Base-by-base conservation (phyloP, 2,113 vertebrate genomes). In the Anolis sagrei region DNA sequence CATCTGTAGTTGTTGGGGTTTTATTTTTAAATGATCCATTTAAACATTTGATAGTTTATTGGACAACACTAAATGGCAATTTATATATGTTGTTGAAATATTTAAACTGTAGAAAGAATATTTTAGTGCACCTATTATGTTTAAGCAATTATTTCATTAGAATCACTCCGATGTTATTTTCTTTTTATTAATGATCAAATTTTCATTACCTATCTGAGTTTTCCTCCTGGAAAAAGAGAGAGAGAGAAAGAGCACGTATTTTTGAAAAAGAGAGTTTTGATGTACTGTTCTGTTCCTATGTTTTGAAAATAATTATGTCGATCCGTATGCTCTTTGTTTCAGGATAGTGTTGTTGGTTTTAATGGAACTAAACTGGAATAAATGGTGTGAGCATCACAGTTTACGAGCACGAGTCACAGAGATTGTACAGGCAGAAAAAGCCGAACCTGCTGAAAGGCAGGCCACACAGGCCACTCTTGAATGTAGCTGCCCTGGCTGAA, bases 161-260 rank as follows among this genome's bases (percentile, higher is more conserved):
- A 93, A 92, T 92, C 95, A 95, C 92, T 91, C 94, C 94, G 92
- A 90, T 92, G 90, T 94, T 94, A 92, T 96, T 96, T 96, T 95
- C 94, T 95, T 90, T 95, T 95, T 96, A 92, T 94, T 96, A 92
- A 93, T 93, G 95, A 93, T 29, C 29, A 92, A 94, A 86, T 89
- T 95, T 79, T 96, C 93, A 92, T 94, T 92, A 91, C 92, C 94
- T 96, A 94, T 96, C 94, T 74, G 95, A 92, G 92, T 94, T 88
- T 94, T 95, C 93, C 89, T 94, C 94, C 93, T 94, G 90, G 91
- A 93, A 82, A 91, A 92, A 96, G 85, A 34, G 3, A 93, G 90
- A 94, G 90, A 92, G 88, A 96, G 95, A 89, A 75, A 92, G 93
- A 95, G 95, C 96, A 95, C 95, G 94, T 97, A 97, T 97, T 96